Evolutionary conservation across 2,113 vertebrate species (phyloP).

Genomic region (Anseranas semipalmata): DNA sequence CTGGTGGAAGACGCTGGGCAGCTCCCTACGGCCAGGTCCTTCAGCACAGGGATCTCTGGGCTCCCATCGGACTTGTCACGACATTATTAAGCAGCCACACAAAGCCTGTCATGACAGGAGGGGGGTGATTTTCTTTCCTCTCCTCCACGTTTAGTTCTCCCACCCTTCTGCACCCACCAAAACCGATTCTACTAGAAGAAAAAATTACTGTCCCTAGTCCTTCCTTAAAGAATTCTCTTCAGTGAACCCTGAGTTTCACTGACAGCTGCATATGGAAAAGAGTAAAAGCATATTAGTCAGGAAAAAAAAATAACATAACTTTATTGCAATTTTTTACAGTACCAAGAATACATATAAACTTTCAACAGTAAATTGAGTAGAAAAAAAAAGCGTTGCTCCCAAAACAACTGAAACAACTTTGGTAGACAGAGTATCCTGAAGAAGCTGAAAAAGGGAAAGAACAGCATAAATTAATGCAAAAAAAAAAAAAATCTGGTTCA

Average conservation of each 20-base stretch:
- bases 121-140: neutral
- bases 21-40: neutral
- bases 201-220: neutral
- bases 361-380: neutral
- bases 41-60: accelerated
- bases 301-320: neutral
- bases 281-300: neutral
- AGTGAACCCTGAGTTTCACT: neutral
- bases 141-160: neutral
- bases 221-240: neutral
- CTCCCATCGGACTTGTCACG: neutral
- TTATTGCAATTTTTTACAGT: neutral
- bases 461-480: neutral
- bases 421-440: neutral
- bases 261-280: too few relatives aligned
- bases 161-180: neutral
- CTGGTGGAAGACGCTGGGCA: accelerated
- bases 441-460: neutral
- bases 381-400: neutral
- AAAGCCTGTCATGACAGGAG: neutral
- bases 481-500: neutral
- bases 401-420: neutral
- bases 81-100: neutral
- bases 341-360: neutral
- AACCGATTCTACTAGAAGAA: neutral